Base-by-base conservation (phyloP, 2,113 vertebrate species). In the Microtus richardsoni region DNA sequence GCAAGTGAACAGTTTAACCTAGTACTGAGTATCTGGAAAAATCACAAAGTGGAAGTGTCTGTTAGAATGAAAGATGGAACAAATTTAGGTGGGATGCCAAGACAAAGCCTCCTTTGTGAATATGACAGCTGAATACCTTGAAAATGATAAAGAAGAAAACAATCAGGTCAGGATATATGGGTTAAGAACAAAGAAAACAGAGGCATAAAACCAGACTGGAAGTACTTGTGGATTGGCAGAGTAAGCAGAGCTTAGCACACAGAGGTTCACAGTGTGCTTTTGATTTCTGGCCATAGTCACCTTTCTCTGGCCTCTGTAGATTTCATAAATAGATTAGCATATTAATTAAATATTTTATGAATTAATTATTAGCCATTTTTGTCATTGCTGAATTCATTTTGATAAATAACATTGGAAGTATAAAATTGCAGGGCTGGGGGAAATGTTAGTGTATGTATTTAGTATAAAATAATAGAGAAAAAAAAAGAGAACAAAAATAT, bases 251-350 rank as follows among this genome's bases (percentile, higher is more conserved):
- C 52, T 6, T 22, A 39, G 54, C 58, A 36, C 36, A 54, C 17
- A 21, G 36, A 30, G 8, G 19, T 68, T 39, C 21, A n/a, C 1
- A 4, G 24, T 21, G 60, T 36, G 47, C 94, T 62, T 68, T 33
- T n/a, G 28, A 44, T 30, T 89, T 86, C 52, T 68, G 17, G 9
- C 19, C 17, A 8, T 21, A 19, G 41, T 36, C 24, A 58, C 30
- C 66, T 54, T 33, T 64, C 83, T 74, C 64, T 58, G 54, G 19
- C 11, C 71, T 89, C 62, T 54, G 26, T 52, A 82, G 14, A 87
- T 10, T 87, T 89, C 71, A 24, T 78, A 96, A 80, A 91, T 17
- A 82, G 92, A 54, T 5, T 62, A 94, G 30, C 60, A 26, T 64
- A 96, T 88, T 71, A 90, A 33, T 85, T 0, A 96, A 88, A 36